Conservation (phyloP, 1,140 invertebrate species). For the Plodia interpunctella region DNA sequence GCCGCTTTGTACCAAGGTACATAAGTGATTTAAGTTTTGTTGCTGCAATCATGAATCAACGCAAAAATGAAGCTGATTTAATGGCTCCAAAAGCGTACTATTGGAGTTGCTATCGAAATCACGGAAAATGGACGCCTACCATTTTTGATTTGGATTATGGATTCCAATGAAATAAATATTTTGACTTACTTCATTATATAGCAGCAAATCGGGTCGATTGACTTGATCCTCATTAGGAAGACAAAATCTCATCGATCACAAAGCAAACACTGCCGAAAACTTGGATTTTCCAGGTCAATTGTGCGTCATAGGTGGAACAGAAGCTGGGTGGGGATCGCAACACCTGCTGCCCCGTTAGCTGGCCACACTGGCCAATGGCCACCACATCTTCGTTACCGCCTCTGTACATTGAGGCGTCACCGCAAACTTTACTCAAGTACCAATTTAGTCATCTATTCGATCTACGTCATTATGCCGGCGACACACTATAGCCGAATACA, state of each 20-base stretch:
- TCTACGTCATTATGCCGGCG: neutral
- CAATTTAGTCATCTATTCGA: neutral
- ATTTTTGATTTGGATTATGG: no score
- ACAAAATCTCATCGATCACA: neutral
- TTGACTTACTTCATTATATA: no score
- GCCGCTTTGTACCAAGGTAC: no score
- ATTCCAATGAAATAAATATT: no score
- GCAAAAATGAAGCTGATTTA: no score
- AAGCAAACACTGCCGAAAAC: neutral
- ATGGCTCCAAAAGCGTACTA: no score
- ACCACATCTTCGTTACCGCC: conserved; percentile 8
- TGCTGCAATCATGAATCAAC: no score
- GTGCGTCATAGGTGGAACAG: conserved; percentile 15
- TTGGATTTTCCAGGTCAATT: neutral
- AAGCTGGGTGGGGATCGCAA: conserved; percentile 25
- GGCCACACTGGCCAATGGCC: conserved; percentile 33
- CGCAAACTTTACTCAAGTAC: conserved; percentile 13
- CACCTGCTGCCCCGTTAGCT: conserved; percentile 36
- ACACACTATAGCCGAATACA: no score
- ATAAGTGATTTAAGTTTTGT: no score
- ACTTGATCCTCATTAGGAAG: neutral
- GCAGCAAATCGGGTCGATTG: no score
- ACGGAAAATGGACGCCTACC: no score
- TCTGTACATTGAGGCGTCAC: conserved; percentile 20
- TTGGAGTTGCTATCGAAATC: no score